Percentiles rank a stretch among this genome's conserved stretches.
Conservation (phyloP, 2,797 vertebrate genomes). For the Xenops minutus region DNA sequence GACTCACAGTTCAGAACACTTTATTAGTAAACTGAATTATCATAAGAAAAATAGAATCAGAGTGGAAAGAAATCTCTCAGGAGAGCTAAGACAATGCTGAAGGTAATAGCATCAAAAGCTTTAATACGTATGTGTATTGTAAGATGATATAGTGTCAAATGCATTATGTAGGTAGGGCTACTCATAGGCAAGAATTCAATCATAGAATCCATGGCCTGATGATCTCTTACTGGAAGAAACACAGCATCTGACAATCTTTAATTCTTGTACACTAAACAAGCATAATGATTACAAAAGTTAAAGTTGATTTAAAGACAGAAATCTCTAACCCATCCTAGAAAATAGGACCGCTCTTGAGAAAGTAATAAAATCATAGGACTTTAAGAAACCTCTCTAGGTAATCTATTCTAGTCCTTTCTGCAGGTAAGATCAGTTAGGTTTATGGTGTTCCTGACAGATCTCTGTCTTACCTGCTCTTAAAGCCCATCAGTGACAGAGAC, state of each 20-base stretch:
- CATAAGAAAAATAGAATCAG: not conserved
- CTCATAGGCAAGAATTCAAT: not conserved
- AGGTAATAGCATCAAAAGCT: not conserved
- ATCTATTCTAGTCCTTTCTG: not conserved
- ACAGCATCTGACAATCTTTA: not conserved
- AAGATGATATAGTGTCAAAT: not conserved
- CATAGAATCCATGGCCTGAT: not conserved
- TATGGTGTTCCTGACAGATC: not conserved
- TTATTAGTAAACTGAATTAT: not conserved
- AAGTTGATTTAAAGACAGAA: not conserved
- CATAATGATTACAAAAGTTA: not conserved
- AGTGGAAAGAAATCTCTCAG: not conserved
- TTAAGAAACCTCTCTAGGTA: not conserved
- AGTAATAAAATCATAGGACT: not conserved
- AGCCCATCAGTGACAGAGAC: not conserved
- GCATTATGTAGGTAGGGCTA: not conserved
- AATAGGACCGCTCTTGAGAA: not conserved
- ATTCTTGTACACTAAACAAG: not conserved
- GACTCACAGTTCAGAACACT: not conserved
- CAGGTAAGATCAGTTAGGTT: not conserved
- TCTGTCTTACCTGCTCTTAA: not conserved
- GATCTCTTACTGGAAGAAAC: not conserved
- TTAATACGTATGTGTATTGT: not conserved
- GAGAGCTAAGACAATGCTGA: not conserved
- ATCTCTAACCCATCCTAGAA: not conserved